Conservation (phyloP, 2,888 invertebrate species). For the Baronia brevicornis region DNA sequence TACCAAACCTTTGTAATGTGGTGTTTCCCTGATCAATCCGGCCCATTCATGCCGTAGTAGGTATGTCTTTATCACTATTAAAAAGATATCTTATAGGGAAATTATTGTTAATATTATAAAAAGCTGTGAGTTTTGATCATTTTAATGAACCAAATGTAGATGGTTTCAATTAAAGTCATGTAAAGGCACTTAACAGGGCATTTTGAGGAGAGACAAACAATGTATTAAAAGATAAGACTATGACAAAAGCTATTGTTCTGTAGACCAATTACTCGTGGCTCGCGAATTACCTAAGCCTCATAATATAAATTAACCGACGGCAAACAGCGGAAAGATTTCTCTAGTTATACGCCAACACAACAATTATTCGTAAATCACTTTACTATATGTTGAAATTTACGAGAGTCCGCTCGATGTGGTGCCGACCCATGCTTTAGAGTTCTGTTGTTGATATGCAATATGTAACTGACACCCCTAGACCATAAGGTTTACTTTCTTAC, state of each 20-base stretch:
- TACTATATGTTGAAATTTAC: conserved; percentile 77
- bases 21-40: too few relatives aligned
- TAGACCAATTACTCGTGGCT: conserved; percentile 70
- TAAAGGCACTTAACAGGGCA: conserved; percentile 54
- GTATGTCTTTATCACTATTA: too few relatives aligned
- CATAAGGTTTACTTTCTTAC: conserved; percentile 55
- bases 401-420: conserved; percentile 51
- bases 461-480: conserved; percentile 39
- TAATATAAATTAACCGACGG: conserved; percentile 74
- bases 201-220: conserved; percentile 60
- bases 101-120: not conserved
- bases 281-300: conserved; percentile 75
- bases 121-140: conserved; percentile 5
- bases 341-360: conserved; percentile 75
- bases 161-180: conserved; percentile 45
- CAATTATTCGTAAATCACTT: conserved; percentile 77
- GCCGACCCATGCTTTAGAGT: conserved; percentile 50
- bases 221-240: conserved; percentile 64
- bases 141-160: conserved; percentile 26
- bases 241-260: conserved; percentile 75
- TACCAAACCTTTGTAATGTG: too few relatives aligned
- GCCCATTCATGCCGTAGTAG: too few relatives aligned
- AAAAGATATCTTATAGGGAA: too few relatives aligned
- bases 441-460: conserved; percentile 35
- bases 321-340: conserved; percentile 76